Conservation (phyloP, 2,797 vertebrate genomes). For the Cossypha caffra region DNA sequence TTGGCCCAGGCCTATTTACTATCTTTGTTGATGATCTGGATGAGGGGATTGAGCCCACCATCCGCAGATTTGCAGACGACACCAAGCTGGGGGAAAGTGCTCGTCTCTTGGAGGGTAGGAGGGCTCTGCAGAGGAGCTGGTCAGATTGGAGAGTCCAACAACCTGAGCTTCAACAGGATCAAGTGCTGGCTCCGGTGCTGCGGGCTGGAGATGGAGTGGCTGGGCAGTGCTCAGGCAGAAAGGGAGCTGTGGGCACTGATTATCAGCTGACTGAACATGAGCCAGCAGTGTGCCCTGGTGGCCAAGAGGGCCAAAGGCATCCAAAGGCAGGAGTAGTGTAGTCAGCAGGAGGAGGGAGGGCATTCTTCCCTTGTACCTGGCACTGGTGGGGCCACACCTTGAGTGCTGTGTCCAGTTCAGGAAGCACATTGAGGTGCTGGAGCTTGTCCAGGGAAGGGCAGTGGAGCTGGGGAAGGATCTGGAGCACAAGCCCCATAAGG, state of each 20-base stretch:
- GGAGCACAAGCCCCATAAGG: rapidly evolving
- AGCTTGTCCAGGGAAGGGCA: not conserved
- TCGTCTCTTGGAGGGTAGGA: not conserved
- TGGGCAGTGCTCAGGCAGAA: rapidly evolving
- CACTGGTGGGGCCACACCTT: rapidly evolving
- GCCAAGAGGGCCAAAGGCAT: not conserved
- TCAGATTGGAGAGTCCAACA: not conserved
- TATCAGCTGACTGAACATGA: not conserved
- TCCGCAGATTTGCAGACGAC: not conserved
- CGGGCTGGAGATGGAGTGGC: not conserved
- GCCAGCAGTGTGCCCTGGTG: not conserved
- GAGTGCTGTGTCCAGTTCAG: not conserved
- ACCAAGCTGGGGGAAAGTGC: not conserved
- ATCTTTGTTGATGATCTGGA: not conserved
- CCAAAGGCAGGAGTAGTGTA: not conserved
- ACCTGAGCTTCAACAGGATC: not conserved
- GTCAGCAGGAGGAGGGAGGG: not conserved
- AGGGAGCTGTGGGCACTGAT: no score
- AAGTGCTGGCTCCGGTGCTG: rapidly evolving
- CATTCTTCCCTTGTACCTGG: rapidly evolving
- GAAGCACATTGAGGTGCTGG: not conserved
- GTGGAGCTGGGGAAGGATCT: not conserved
- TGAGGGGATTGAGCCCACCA: not conserved
- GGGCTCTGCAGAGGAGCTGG: not conserved
- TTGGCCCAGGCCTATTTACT: not conserved